Evolutionary conservation across 1,140 invertebrate genomes (phyloP), one percentile per base, ranked within the genome.

Genomic region (Lepidotrigona ventralis): DNA sequence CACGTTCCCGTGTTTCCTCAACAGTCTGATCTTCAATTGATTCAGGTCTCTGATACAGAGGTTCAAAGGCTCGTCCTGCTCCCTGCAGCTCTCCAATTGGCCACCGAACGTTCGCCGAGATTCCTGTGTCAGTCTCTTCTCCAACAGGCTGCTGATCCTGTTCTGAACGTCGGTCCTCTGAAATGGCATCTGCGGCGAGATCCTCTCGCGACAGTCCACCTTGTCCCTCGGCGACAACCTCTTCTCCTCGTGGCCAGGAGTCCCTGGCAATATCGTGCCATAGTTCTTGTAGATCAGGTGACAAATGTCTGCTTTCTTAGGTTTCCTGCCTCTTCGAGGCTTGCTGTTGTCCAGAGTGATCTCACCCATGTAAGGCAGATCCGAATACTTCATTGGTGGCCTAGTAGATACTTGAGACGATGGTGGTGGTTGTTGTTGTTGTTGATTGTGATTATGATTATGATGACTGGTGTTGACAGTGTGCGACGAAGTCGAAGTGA

Each of bases 211-310:
- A n/a, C 70, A 66, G 68, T 90, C 85, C 19, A 77, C 81, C 68
- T 87, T 88, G 11, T 87, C 85, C 56, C 84, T 81, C 1, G 90
- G 86, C 29, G 84, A 87, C 75, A 90, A 86, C 72, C 87, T 88
- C 53, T 80, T 90, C 71, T 93, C 91, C 33, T 93, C 91, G 19
- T 95, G 95, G 23, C 96, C 95, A 0, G 96, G 96, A 51, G 96
- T 96, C 1, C 96, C 96, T 0, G 97, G 96, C 39, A 97, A 95
- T n/a, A 97, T 97, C 0, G 97, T 98, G 0, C 97, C 97, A 89
- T 98, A 98, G 91, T 98, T 98, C 88, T 98, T 98, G 90, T 98
- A 98, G 86, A 98, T 98, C n/a, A 98, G 93, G 89, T 98, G 97
- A 86, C 97, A 98, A 83, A 98, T 98, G 90, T 98, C 97, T 0